These are phyloP conservation scores for Pao palembangensis DNA, from an alignment of 2,113 vertebrate species.

Conservation along the genomic window DNA sequence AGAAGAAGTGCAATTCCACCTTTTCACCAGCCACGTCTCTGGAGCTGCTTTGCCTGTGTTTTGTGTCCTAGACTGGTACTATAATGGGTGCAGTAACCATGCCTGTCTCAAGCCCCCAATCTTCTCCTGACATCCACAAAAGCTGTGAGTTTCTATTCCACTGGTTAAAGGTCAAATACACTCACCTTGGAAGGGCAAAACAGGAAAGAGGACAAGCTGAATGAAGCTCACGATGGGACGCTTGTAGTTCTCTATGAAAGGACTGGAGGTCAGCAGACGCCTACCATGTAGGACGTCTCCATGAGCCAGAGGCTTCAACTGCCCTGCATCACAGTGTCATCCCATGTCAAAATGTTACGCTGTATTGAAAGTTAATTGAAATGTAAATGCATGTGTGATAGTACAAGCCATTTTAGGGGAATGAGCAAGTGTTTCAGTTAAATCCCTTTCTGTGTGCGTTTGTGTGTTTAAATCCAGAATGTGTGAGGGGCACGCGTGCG, in stretches of 20 bases:
- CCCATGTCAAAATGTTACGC: conserved; percentile 36
- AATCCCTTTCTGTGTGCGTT: conserved; percentile 22
- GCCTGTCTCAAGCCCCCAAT: conserved; percentile 61
- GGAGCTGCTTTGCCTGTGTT: conserved; percentile 74
- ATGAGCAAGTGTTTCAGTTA: conserved; percentile 28
- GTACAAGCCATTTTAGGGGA: conserved; percentile 46
- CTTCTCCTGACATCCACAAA: conserved; percentile 74
- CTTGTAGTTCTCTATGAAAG: conserved; percentile 60
- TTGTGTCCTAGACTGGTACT: conserved; percentile 80
- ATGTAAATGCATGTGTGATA: conserved; percentile 38
- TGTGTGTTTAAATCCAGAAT: conserved; percentile 13
- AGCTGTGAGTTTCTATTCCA: conserved; percentile 77
- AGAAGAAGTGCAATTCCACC: conserved; percentile 70
- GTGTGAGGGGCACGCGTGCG: conserved; percentile 5
- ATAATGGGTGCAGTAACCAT: conserved; percentile 76
- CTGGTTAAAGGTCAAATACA: conserved; percentile 52
- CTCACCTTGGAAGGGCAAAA: conserved; percentile 53
- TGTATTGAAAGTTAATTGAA: conserved; percentile 46
- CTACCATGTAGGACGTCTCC: conserved; percentile 76
- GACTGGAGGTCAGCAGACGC: conserved; percentile 60
- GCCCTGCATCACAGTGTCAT: conserved; percentile 48
- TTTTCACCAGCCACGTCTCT: conserved; percentile 61
- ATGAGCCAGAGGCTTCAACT: conserved; percentile 54
- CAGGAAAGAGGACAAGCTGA: conserved; percentile 58
- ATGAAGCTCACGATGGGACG: conserved; percentile 62